A percentile compares a stretch with the other conserved stretches of the same genome.
These are phyloP conservation scores for Caenorhabditis sp. DNA, from an alignment of 2,888 invertebrate genomes.

Conservation along the genomic window DNA sequence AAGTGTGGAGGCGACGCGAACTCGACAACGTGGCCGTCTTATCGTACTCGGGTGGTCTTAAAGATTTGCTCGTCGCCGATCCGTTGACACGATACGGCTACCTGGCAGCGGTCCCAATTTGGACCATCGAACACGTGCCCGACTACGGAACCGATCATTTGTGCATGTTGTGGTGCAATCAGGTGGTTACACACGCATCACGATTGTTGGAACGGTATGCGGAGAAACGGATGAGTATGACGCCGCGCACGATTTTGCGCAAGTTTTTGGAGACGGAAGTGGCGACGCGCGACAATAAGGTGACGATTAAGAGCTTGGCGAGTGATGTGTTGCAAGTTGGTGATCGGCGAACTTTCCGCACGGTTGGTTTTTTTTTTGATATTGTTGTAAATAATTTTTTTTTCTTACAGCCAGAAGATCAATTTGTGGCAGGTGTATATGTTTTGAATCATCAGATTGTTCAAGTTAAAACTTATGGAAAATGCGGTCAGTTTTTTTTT, in stretches of 20 bases:
- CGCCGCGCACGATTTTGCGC: not conserved
- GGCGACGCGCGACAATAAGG: not conserved
- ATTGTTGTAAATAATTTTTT: not conserved
- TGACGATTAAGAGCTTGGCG: not conserved
- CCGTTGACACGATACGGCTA: not conserved
- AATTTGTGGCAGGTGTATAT: not conserved
- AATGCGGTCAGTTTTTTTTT: conserved; percentile 5
- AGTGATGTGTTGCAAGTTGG: not conserved
- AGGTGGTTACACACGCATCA: conserved; percentile 58
- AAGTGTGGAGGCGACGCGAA: conserved; percentile 4
- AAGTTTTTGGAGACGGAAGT: not conserved
- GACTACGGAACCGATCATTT: conserved; percentile 65
- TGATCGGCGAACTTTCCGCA: not conserved
- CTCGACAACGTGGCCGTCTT: conserved; percentile 35
- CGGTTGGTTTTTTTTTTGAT: not conserved
- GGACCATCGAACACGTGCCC: conserved; percentile 34
- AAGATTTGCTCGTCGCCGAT: conserved; percentile 56
- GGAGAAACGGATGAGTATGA: not conserved
- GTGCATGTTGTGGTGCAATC: conserved; percentile 71
- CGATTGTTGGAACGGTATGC: not conserved
- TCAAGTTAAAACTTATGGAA: not conserved
- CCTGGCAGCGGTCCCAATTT: conserved; percentile 5
- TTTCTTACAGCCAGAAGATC: not conserved
- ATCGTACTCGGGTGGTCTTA: conserved; percentile 59
- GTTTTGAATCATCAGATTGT: not conserved